Evolutionary conservation across 2,113 vertebrate genomes (phyloP).

Genomic region (Probosciger aterrimus): DNA sequence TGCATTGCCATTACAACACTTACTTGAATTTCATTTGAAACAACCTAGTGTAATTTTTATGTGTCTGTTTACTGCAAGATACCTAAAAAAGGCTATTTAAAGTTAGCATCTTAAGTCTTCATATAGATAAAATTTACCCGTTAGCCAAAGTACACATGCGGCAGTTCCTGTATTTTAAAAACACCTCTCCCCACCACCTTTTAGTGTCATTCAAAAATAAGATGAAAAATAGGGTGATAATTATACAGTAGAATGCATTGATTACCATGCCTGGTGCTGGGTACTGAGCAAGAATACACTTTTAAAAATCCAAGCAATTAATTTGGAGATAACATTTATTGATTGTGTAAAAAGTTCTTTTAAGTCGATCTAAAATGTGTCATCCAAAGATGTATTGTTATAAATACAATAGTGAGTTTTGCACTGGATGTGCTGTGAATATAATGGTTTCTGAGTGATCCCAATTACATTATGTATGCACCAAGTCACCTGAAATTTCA

Average conservation of each 20-base stretch:
- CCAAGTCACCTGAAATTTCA: conserved; percentile 63
- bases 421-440: background rate
- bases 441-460: background rate
- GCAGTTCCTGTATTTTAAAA: background rate
- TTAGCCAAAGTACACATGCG: background rate
- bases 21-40: background rate
- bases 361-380: conserved; percentile 37
- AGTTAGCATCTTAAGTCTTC: background rate
- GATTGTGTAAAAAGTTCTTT: conserved; percentile 32
- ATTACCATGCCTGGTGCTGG: background rate
- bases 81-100: background rate
- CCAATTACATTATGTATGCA: conserved; percentile 60
- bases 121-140: background rate
- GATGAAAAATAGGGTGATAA: conserved; percentile 12
- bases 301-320: conserved; percentile 40
- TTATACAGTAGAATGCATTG: conserved; percentile 7
- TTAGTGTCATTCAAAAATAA: conserved; percentile 18
- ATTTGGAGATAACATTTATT: conserved; percentile 47
- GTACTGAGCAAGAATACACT: conserved; percentile 18
- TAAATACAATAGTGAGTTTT: conserved; percentile 22
- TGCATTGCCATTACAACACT: background rate
- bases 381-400: conserved; percentile 31
- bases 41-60: background rate
- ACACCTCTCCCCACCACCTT: background rate
- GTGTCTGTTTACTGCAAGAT: background rate